Base-by-base conservation (phyloP, 2,888 invertebrate species). In the Disparrhopalites patrizii region DNA sequence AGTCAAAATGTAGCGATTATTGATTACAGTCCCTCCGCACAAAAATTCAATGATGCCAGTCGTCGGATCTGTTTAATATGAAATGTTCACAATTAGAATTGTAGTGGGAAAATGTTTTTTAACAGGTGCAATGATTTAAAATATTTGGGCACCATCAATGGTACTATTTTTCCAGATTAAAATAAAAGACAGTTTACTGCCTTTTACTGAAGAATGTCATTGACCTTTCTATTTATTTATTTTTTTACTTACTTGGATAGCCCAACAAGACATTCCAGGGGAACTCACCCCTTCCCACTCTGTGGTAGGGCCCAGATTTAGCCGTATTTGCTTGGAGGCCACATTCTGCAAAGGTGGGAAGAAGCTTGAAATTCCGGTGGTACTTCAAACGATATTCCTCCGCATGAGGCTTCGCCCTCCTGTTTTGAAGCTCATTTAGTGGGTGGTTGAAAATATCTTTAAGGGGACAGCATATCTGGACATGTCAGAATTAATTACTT, bases 11-110 rank as follows among this genome's bases (percentile, higher is more conserved):
- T 71, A 68, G 18, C 71, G 54, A 2, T 55, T 50, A 15, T 62
- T 70, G 4, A 70, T 68, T 10, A 72, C 43, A n/a, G 63, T 60
- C 5, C 69, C 72, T 15, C 69, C 72, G 61, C 72, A 72, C 25
- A 66, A 64, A 57, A 70, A 72, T 30, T 69, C 70, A 10, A 67
- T 43, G 43, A 47, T 18, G 7, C 65, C 67, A 1, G 70, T 63
- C 10, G 18, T 23, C 38, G 65, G 47, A 57, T 69, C 71, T 71
- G 62, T 20, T 10, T 33, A 52, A n/a, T n/a, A n/a, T n/a, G n/a
- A n/a, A n/a, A n/a, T n/a, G n/a, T n/a, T n/a, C n/a, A n/a, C n/a
- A n/a, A n/a, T n/a, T n/a, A n/a, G n/a, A n/a, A n/a, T n/a, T n/a
- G n/a, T n/a, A n/a, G n/a, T n/a, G n/a, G n/a, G n/a, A n/a, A n/a